Evolutionary conservation across 2,888 invertebrate genomes (phyloP).

Genomic region (Sarcophaga variegata): DNA sequence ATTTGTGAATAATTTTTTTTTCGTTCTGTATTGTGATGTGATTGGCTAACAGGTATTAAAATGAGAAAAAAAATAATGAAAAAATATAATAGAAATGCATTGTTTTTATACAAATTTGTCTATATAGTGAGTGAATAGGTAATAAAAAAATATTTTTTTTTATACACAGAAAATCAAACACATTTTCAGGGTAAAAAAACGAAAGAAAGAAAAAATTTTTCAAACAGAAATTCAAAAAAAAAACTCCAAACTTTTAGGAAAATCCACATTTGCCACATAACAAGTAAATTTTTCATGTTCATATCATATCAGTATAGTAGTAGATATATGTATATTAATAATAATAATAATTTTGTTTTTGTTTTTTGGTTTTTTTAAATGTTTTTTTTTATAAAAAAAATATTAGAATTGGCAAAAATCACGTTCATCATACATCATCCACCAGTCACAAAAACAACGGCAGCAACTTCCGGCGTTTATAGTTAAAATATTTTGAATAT

Average conservation of each 20-base stretch:
- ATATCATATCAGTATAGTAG: neutral
- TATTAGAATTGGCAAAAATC: conserved; percentile 65
- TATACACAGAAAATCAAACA: conserved; percentile 29
- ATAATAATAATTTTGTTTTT: conserved; percentile 10
- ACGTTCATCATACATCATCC: conserved; percentile 64
- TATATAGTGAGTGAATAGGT: conserved; percentile 7
- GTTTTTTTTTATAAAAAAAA: conserved; percentile 25
- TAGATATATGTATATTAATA: neutral
- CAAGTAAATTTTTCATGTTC: conserved; percentile 59
- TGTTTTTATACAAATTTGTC: conserved; percentile 45
- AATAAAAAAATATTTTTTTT: conserved; percentile 39
- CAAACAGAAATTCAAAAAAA: conserved; percentile 35
- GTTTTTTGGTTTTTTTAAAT: neutral
- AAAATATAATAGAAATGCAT: conserved; percentile 2
- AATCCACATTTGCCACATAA: conserved; percentile 69
- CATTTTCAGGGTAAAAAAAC: conserved; percentile 20
- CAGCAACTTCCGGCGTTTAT: conserved; percentile 67
- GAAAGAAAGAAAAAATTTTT: conserved; percentile 22
- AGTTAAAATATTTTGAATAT: conserved; percentile 48
- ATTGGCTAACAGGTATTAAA: neutral
- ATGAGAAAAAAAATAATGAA: neutral
- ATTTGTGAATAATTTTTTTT: too few species aligned
- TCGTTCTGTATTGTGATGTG: too few species aligned
- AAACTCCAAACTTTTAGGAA: conserved; percentile 66
- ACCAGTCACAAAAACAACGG: conserved; percentile 68